Evolutionary conservation across 2,113 vertebrate genomes (phyloP).

Genomic region (Muntiacus reevesi): DNA sequence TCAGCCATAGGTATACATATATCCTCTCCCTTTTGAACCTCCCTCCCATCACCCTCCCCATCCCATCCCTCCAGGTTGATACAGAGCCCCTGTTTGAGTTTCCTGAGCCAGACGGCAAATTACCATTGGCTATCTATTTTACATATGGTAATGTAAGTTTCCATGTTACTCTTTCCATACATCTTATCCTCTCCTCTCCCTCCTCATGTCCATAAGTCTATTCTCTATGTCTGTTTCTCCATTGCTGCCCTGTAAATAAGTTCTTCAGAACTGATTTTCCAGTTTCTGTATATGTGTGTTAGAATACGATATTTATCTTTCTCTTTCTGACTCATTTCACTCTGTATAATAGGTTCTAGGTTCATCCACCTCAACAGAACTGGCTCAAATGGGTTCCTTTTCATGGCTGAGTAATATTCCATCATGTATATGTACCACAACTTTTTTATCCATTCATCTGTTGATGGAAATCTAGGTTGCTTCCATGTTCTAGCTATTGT

Average conservation of each 20-base stretch:
- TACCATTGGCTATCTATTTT: neutral
- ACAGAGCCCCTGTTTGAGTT: neutral
- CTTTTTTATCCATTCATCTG: neutral
- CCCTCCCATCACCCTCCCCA: neutral
- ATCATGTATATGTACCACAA: neutral
- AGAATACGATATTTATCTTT: accelerated
- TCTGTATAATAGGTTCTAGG: neutral
- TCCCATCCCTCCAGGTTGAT: neutral
- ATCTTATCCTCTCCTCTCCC: neutral
- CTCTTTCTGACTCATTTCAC: neutral
- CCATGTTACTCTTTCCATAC: neutral
- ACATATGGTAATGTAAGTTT: neutral
- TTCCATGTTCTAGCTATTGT: neutral
- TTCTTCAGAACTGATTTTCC: neutral
- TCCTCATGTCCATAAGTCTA: neutral
- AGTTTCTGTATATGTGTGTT: neutral
- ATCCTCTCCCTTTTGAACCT: neutral
- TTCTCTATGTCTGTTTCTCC: neutral
- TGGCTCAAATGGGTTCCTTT: neutral
- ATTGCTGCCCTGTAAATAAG: neutral
- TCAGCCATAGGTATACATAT: neutral
- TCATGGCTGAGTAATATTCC: neutral
- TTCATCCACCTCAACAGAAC: neutral
- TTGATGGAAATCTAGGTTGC: neutral
- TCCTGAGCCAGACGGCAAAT: neutral